Evolutionary conservation across 2,113 vertebrate genomes (phyloP).

Genomic region (Lagenorhynchus albirostris): DNA sequence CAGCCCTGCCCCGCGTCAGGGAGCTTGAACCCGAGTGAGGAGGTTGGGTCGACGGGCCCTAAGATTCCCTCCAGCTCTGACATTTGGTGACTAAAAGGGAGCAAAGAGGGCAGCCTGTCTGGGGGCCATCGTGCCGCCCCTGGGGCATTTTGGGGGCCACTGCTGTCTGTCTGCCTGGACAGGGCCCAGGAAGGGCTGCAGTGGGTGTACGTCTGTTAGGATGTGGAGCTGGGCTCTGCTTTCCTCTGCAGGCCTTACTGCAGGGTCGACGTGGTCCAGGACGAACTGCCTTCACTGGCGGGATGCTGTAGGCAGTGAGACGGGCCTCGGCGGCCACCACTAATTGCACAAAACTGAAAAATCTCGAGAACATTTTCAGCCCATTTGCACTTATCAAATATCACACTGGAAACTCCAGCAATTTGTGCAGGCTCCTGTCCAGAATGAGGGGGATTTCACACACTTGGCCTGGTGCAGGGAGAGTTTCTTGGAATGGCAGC

Average conservation of each 20-base stretch:
- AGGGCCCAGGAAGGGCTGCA: not conserved
- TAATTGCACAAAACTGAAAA: conserved; percentile 37
- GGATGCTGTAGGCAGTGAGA: conserved; percentile 3
- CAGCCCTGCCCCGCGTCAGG: not conserved
- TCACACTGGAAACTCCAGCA: conserved; percentile 57
- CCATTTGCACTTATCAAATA: conserved; percentile 69
- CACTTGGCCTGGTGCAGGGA: conserved; percentile 9
- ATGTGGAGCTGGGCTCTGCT: conserved; percentile 41
- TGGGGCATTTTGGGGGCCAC: not conserved
- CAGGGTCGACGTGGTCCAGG: conserved; percentile 20
- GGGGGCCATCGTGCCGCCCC: too few species aligned
- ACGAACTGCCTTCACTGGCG: conserved; percentile 41
- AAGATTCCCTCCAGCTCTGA: not conserved
- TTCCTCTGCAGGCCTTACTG: conserved; percentile 67
- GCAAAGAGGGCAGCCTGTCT: not conserved
- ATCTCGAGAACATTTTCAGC: conserved; percentile 63
- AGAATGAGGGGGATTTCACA: conserved; percentile 69
- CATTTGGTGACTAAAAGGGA: not conserved
- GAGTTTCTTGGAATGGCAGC: conserved; percentile 54
- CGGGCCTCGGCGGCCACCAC: not conserved
- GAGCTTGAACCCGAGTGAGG: not conserved
- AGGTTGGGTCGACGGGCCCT: not conserved
- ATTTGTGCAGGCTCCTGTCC: conserved; percentile 50
- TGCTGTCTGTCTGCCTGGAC: not conserved
- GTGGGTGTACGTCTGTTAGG: not conserved